Conservation (phyloP, 2,797 vertebrate species). For the Malurus splendens region DNA sequence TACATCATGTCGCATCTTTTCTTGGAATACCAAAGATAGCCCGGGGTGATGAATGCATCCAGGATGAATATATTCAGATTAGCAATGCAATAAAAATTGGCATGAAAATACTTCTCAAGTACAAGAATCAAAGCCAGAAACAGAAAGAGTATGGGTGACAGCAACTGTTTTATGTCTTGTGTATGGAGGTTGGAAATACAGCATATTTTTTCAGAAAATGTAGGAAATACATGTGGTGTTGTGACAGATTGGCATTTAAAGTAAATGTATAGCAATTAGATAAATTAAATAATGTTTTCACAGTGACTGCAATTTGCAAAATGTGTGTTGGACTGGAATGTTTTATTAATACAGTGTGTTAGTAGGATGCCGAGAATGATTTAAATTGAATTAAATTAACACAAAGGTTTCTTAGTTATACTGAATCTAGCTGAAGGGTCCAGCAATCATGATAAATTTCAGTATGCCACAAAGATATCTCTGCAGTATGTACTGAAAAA, state of each 20-base stretch:
- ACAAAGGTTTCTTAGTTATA: background rate
- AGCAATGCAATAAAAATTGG: conserved; percentile 2
- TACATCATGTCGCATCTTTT: background rate
- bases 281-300: background rate
- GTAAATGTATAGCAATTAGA: background rate
- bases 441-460: background rate
- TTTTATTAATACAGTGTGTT: background rate
- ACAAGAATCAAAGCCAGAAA: background rate
- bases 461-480: background rate
- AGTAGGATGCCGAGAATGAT: background rate
- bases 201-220: background rate
- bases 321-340: background rate
- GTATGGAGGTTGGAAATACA: background rate
- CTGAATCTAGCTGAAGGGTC: background rate
- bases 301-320: background rate
- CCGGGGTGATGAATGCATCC: background rate
- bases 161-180: background rate
- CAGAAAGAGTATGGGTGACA: background rate
- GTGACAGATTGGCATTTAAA: conserved; percentile 6
- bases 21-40: background rate
- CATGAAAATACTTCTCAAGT: background rate
- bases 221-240: background rate
- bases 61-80: background rate
- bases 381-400: background rate
- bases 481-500: background rate